Conservation (phyloP, 2,113 vertebrate genomes). For the Burhinus oedicnemus region DNA sequence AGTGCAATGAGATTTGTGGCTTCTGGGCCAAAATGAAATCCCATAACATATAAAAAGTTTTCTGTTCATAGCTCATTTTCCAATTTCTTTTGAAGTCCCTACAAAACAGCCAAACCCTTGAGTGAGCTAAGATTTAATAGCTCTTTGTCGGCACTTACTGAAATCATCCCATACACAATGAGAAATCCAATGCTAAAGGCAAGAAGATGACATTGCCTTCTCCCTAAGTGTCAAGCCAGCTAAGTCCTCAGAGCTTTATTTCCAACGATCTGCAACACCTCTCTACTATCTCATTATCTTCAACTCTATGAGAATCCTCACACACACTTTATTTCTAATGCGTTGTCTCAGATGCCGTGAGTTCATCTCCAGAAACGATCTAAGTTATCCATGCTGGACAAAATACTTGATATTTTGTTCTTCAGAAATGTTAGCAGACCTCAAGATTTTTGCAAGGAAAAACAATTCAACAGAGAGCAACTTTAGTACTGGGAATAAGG, state of each 20-base stretch:
- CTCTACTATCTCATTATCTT: background rate
- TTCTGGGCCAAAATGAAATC: conserved; percentile 5
- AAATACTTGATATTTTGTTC: background rate
- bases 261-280: background rate
- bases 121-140: background rate
- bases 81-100: conserved; percentile 18
- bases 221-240: background rate
- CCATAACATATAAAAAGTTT: conserved; percentile 2
- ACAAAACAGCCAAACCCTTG: background rate
- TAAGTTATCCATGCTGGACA: background rate
- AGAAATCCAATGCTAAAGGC: background rate
- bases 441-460: background rate
- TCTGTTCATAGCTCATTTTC: conserved; percentile 34
- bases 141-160: background rate
- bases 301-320: background rate
- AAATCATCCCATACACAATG: background rate
- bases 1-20: conserved; percentile 14
- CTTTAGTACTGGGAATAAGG: background rate
- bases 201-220: background rate
- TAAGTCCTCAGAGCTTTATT: background rate
- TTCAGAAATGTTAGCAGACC: background rate
- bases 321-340: background rate
- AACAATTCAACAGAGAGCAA: background rate
- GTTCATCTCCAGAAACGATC: background rate
- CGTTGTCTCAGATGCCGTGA: background rate